Evolutionary conservation across 1,140 invertebrate species (phyloP), one percentile per base, ranked within the genome.

Genomic region (Diprion similis): DNA sequence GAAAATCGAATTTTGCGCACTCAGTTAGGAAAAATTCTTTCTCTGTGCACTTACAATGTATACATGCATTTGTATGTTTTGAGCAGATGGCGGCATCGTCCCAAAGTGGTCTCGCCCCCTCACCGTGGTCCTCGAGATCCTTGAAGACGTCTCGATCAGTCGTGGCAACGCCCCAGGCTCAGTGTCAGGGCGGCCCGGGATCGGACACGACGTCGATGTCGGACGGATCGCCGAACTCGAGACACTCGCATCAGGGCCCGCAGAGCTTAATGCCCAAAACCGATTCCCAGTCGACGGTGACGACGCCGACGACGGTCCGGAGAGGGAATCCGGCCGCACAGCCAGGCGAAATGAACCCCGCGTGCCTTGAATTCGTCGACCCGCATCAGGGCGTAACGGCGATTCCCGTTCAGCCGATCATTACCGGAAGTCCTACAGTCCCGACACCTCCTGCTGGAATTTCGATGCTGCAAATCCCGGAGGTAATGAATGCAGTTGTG

Each of bases 131-230:
- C 8, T 82, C 83, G 10, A 89, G 87, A 76, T 88, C 87, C 4
- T 84, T 84, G 0, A 86, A 83, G 70, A 75, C 79, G 1, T 80
- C 82, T 1, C 84, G 82, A 73, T 82, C 81, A 0, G 64, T 79
- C 9, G 72, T 79, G 18, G 75, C 75, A 51, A 83, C 70, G 76
- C 88, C 81, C 69, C 86, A 89, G 76, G 79, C 77, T 71, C 71
- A 80, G 3, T 89, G 88, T 9, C 87, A 89, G n/a, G 89, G 89
- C 0, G 83, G 83, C 2, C 84, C 87, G 18, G 91, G 89, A 70
- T 93, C 92, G 1, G 92, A 93, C 70, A 90, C 91, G n/a, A 90
- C 89, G 0, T 93, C 93, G 0, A 85, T 93, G 73, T 94, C 93
- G 0, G 90, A 90, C 1, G 92, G 93, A 10, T 93, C 93, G 0